Evolutionary conservation across 1,140 invertebrate genomes (phyloP), one percentile per base, ranked within the genome.

Genomic region (Magallana ariakensis): DNA sequence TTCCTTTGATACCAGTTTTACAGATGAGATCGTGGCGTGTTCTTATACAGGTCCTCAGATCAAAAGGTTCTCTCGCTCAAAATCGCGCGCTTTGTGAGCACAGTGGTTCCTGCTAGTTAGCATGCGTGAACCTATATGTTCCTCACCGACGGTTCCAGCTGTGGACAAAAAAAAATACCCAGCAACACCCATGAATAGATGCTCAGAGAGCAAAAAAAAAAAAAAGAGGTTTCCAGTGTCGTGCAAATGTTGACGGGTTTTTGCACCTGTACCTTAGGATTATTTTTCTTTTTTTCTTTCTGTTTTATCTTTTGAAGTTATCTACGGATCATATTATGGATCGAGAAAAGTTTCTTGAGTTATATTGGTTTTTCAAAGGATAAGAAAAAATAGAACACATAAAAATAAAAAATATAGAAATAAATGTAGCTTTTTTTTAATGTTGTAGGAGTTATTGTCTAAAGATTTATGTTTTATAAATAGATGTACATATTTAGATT

Each of bases 71-170:
- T 62, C 66, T 75, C 66, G 33, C 66, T 26, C 33, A 75, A 46
- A 26, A 75, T 46, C 66, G 22, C 22, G 33, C 26, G 66, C 66
- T 75, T 11, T 75, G 22, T 13, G 66, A 75, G 15, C 22, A 19
- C 66, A 75, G 22, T 2, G 11, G 66, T 75, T 75, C 66, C 66
- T 75, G 66, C 33, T 46, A 75, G 22, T 75, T 75, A 33, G 66
- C 66, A 75, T 75, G 66, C 66, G 66, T 75, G 66, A 75, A 75
- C 26, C 66, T 75, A 75, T 75, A 75, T 75, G 66, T 75, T 75
- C 66, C 66, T 19, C 66, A 33, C 66, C 66, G 33, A 13, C 66
- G 22, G 66, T 75, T 75, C 66, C 66, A 75, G 66, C 66, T 75
- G 66, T 26, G 22, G 66, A 22, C 66, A 75, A 26, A 75, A 75